Conservation (phyloP, 1,140 invertebrate genomes). For the Charaxes varanes region DNA sequence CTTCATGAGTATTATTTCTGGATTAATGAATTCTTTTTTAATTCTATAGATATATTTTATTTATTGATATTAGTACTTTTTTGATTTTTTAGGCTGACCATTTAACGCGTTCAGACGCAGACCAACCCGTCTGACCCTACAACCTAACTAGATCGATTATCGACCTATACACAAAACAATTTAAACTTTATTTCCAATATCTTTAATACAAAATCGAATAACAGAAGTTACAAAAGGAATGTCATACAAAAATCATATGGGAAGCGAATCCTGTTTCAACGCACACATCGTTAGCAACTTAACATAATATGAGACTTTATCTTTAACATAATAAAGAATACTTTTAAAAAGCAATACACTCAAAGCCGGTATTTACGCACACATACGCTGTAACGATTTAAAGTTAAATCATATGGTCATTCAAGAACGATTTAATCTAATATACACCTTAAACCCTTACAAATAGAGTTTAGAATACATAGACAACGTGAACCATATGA, state of each 20-base stretch:
- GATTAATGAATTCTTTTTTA: no score
- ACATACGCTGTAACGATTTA: constrained; percentile 34
- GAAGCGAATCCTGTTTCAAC: constrained; percentile 63
- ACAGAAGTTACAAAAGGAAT: constrained; percentile 41
- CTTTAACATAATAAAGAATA: constrained; percentile 1
- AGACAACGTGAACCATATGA: constrained; percentile 20
- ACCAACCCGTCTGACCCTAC: constrained; percentile 40
- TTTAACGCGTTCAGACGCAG: constrained; percentile 16
- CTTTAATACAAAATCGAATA: constrained; percentile 21
- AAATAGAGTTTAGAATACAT: constrained; percentile 16
- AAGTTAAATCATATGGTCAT: constrained; percentile 59
- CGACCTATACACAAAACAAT: constrained; percentile 15
- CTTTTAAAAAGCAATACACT: constrained; percentile 1
- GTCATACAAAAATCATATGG: constrained; percentile 69
- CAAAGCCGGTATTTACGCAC: constrained; percentile 43
- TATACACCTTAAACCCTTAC: not conserved
- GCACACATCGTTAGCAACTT: constrained; percentile 18
- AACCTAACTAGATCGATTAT: constrained; percentile 47
- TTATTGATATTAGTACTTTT: constrained; percentile 38
- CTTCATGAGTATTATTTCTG: no score
- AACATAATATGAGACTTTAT: constrained; percentile 21
- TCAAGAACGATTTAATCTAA: constrained; percentile 13
- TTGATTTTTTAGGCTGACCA: constrained; percentile 27
- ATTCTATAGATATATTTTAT: no score
- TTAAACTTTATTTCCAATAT: constrained; percentile 12